phyloP scores from a whole-genome alignment of 2,888 invertebrate species.

The Neoaliturus tenellus region DNA sequence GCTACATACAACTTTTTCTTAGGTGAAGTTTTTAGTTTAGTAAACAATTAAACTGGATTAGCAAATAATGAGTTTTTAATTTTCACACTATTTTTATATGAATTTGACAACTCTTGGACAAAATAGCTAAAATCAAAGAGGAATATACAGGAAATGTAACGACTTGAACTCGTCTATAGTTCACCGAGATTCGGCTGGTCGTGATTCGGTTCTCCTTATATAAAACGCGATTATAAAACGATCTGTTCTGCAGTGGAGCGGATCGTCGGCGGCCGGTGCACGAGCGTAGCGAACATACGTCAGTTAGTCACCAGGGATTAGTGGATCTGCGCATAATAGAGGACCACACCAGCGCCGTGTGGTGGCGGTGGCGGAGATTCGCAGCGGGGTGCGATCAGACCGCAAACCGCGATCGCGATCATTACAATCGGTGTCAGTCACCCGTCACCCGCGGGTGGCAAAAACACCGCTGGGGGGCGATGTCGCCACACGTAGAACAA shows the following conservation, averaged over 20 bases:
- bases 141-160: no score
- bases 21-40: no score
- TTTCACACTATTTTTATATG: no score
- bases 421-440: constrained; percentile 38
- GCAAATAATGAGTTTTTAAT: no score
- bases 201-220: not conserved
- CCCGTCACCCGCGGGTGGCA: constrained; percentile 30
- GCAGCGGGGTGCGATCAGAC: constrained; percentile 3
- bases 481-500: constrained; percentile 48
- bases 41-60: no score
- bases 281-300: constrained; percentile 6
- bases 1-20: no score
- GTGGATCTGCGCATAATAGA: not conserved
- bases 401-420: constrained; percentile 32
- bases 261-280: not conserved
- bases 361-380: not conserved
- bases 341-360: no score
- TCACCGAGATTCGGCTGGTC: not conserved
- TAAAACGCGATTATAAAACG: not conserved
- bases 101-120: no score
- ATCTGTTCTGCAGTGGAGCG: not conserved
- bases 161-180: no score
- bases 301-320: not conserved
- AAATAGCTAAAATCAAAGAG: no score
- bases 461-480: constrained; percentile 4